phyloP scores from a whole-genome alignment of 2,113 vertebrate genomes.

The Hyperopisus bebe region DNA sequence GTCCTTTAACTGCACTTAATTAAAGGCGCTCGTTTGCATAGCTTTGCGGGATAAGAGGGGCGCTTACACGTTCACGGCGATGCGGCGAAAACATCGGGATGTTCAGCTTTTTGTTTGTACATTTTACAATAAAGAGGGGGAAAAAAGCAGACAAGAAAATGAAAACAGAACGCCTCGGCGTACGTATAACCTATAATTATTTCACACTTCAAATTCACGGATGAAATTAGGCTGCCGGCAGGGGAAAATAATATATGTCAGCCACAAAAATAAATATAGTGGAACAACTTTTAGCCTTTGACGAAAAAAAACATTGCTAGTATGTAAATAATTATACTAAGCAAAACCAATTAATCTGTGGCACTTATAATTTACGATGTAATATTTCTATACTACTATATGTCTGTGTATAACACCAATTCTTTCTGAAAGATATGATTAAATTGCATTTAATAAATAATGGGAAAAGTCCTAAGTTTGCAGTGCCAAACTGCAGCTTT shows the following conservation, averaged over 20 bases:
- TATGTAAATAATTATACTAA: neutral
- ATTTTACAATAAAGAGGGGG: neutral
- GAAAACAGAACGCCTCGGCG: neutral
- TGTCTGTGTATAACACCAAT: neutral
- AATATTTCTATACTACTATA: neutral
- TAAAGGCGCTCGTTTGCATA: neutral
- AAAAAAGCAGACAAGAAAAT: neutral
- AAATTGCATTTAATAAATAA: conserved; percentile 5
- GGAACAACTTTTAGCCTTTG: neutral
- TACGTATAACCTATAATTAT: neutral
- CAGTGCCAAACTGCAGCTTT: neutral
- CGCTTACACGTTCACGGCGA: neutral
- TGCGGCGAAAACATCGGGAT: neutral
- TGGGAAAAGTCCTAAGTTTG: neutral
- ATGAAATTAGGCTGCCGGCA: neutral
- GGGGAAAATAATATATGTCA: neutral
- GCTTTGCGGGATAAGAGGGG: neutral
- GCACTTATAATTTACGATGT: neutral
- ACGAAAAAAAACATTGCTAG: neutral
- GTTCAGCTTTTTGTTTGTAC: neutral
- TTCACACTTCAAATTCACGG: neutral
- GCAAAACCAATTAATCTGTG: neutral
- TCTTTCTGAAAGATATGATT: neutral
- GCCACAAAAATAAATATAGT: neutral
- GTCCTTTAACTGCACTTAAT: neutral